A percentile compares a stretch with the other conserved stretches of the same genome.
These are phyloP conservation scores for Anthopleura sola DNA, from an alignment of 64 coral and sea anemone species.

Conservation along the genomic window DNA sequence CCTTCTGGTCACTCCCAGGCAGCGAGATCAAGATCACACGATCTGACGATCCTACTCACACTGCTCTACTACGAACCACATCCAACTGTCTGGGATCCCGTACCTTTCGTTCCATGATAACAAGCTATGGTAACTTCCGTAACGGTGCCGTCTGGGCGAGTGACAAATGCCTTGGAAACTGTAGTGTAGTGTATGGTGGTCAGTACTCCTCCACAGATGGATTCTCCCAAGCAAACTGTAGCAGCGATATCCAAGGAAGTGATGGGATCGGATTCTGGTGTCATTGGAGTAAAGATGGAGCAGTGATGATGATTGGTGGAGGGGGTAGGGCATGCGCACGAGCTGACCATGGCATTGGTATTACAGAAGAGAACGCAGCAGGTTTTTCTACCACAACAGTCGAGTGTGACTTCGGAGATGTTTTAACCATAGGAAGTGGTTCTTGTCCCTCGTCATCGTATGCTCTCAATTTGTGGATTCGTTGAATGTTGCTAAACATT, in stretches of 20 bases:
- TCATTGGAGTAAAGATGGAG: not conserved
- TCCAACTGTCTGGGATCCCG: too few relatives aligned
- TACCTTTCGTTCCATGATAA: too few relatives aligned
- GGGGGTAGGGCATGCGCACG: not conserved
- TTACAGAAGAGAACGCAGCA: not conserved
- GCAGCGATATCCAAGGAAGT: slow-evolving; percentile 4
- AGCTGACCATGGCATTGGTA: not conserved
- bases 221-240: too few relatives aligned
- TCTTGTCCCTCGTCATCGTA: too few relatives aligned
- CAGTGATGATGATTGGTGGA: not conserved
- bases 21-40: too few relatives aligned
- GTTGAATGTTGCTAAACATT: too few relatives aligned
- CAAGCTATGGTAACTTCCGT: slow-evolving; percentile 24
- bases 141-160: not conserved
- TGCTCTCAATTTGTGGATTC: too few relatives aligned
- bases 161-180: slow-evolving; percentile 19
- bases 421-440: too few relatives aligned
- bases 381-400: not conserved
- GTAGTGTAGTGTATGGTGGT: slow-evolving; percentile 7
- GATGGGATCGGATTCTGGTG: slow-evolving; percentile 35
- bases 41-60: too few relatives aligned
- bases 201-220: not conserved
- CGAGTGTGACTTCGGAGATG: not conserved
- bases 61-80: too few relatives aligned
- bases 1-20: too few relatives aligned